Base-by-base conservation (phyloP, 1,140 invertebrate species). In the Drosophila athabasca region DNA sequence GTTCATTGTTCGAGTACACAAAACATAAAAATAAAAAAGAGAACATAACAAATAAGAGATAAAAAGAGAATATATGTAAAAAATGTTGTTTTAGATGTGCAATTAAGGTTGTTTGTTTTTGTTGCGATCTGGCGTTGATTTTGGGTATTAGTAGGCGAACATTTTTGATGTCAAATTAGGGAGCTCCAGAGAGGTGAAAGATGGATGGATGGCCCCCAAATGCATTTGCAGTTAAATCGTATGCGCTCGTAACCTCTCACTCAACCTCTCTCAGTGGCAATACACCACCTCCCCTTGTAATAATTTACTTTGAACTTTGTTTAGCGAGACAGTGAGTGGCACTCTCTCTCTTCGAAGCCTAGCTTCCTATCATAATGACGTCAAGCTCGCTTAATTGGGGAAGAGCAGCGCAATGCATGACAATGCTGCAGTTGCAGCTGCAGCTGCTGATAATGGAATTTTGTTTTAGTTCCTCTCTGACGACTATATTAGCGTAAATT, bases 21-120 rank as follows among this genome's bases (percentile, higher is more conserved):
- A 88, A 87, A 87, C 83, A 87, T 88, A 87, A 87, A 81, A 90
- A 69, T 87, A 79, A 90, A 85, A 87, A 78, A 89, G 77, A 83
- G 79, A 89, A 90, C 75, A 84, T 88, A 88, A 90, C 76, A 90
- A 82, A 85, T 90, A 83, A 88, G 77, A 89, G 89, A 90, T 77
- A 78, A 78, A 78, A 89, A 54, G 88, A 91, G 76, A 88, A 88
- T 70, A 67, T 69, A 81, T 87, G 68, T 65, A 71, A 77, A 67
- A 76, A 84, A 79, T 80, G 79, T 76, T 50, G 82, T 85, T 77
- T 87, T 84, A 84, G 76, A 73, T 69, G 82, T 79, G 82, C 82
- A 66, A 59, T 83, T 71, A 35, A 50, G 11, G 35, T 39, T 39
- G 11, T 35, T 9, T 39, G 17, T 19, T 19, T 0, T 39, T 13